These are phyloP conservation scores for Micrasema longulum DNA, from an alignment of 1,140 invertebrate genomes.

Conservation along the genomic window DNA sequence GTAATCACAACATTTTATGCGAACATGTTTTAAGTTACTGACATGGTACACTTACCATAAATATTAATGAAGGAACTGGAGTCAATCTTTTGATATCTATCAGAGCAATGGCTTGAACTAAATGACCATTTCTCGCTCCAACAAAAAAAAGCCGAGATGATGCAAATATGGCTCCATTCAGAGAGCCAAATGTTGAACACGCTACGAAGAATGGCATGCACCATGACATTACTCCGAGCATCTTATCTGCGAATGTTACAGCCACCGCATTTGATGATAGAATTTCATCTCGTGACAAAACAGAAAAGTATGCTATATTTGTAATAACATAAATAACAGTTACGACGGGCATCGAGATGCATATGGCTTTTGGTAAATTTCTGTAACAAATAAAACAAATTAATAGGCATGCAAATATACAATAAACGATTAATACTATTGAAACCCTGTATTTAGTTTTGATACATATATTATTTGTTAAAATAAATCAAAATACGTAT, in stretches of 20 bases:
- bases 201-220: slow-evolving; percentile 90
- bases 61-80: slow-evolving; percentile 91
- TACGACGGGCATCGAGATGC: slow-evolving; percentile 91
- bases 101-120: slow-evolving; percentile 88
- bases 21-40: neutral
- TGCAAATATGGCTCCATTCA: slow-evolving; percentile 91
- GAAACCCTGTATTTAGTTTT: too few species aligned
- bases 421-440: too few species aligned
- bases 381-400: slow-evolving; percentile 69
- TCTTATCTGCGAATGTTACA: slow-evolving; percentile 88
- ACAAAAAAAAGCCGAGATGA: slow-evolving; percentile 91
- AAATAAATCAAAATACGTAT: too few species aligned
- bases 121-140: slow-evolving; percentile 89
- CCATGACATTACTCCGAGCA: slow-evolving; percentile 84
- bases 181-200: slow-evolving; percentile 87
- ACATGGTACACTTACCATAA: slow-evolving; percentile 91
- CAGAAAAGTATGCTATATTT: slow-evolving; percentile 92
- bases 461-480: too few species aligned
- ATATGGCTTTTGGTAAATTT: slow-evolving; percentile 90
- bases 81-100: slow-evolving; percentile 88
- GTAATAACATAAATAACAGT: slow-evolving; percentile 90
- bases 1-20: too few species aligned
- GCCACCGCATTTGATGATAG: slow-evolving; percentile 89
- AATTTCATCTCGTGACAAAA: slow-evolving; percentile 84
- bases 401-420: slow-evolving; percentile 17